Evolutionary conservation across 2,888 invertebrate genomes (phyloP).

Genomic region (Orchestes rusci): DNA sequence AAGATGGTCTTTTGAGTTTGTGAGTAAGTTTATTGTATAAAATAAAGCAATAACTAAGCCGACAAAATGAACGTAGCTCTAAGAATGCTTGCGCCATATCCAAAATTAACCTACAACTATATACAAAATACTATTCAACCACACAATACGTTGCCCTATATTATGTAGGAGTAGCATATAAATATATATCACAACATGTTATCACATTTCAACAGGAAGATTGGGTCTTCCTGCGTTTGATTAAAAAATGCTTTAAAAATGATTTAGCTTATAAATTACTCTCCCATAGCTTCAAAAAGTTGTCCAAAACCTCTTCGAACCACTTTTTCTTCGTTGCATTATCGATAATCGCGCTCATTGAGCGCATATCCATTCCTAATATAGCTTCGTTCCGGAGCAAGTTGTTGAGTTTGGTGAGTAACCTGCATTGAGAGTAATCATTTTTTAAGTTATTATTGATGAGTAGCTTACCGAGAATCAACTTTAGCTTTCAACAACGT

Average conservation of each 20-base stretch:
- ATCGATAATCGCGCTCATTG: slow-evolving; percentile 71
- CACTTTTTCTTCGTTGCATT: slow-evolving; percentile 67
- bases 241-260: background rate
- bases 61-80: no score
- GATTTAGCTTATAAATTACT: slow-evolving; percentile 60
- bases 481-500: slow-evolving; percentile 75
- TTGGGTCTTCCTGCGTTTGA: slow-evolving; percentile 13
- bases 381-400: slow-evolving; percentile 77
- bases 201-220: slow-evolving; percentile 29
- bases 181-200: slow-evolving; percentile 18
- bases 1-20: no score
- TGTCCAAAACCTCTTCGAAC: slow-evolving; percentile 85
- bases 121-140: no score
- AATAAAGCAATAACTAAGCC: no score
- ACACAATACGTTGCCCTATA: no score
- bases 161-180: slow-evolving; percentile 1
- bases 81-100: no score
- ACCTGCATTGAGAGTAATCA: slow-evolving; percentile 6
- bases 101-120: no score
- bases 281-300: slow-evolving; percentile 85
- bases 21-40: no score
- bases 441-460: background rate
- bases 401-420: slow-evolving; percentile 59
- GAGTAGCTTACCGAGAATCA: slow-evolving; percentile 21
- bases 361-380: slow-evolving; percentile 72